These are phyloP conservation scores for Camponotus vicinus DNA, from an alignment of 1,140 invertebrate genomes.

Conservation along the genomic window DNA sequence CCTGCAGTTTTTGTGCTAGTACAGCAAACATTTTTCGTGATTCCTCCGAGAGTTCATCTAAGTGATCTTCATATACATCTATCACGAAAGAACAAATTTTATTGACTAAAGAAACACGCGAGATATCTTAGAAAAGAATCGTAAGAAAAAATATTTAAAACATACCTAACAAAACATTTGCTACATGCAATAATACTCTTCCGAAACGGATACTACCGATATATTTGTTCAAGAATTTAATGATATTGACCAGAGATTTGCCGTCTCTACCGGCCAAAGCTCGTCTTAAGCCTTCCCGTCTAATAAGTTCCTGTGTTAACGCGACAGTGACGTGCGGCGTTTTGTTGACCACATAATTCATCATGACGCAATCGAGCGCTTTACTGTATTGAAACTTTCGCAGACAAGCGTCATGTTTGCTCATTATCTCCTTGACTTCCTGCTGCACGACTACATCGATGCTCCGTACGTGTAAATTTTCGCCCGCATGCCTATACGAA, in stretches of 20 bases:
- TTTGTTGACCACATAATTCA: constrained; percentile 87
- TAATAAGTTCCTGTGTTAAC: constrained; percentile 94
- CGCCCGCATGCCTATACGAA: constrained; percentile 86
- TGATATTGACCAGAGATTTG: constrained; percentile 88
- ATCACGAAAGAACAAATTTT: constrained; percentile 60
- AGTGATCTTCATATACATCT: constrained; percentile 90
- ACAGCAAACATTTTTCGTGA: constrained; percentile 88
- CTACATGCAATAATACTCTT: constrained; percentile 90
- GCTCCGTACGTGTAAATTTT: constrained; percentile 83
- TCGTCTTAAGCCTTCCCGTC: constrained; percentile 90
- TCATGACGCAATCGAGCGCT: constrained; percentile 92
- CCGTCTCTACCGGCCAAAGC: constrained; percentile 91
- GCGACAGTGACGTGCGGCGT: constrained; percentile 92
- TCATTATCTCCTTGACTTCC: constrained; percentile 83
- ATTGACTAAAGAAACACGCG: constrained; percentile 30
- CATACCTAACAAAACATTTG: constrained; percentile 90
- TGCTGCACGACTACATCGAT: constrained; percentile 87
- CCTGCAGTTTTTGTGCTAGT: constrained; percentile 88
- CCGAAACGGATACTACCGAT: constrained; percentile 92
- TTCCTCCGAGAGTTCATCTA: constrained; percentile 87
- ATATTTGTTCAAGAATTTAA: constrained; percentile 93
- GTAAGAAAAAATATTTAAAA: constrained; percentile 25
- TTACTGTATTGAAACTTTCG: constrained; percentile 94
- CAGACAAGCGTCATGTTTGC: constrained; percentile 90
- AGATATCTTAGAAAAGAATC: background rate